phyloP scores from a whole-genome alignment of 2,888 invertebrate genomes.

The Bellardia bayeri region DNA sequence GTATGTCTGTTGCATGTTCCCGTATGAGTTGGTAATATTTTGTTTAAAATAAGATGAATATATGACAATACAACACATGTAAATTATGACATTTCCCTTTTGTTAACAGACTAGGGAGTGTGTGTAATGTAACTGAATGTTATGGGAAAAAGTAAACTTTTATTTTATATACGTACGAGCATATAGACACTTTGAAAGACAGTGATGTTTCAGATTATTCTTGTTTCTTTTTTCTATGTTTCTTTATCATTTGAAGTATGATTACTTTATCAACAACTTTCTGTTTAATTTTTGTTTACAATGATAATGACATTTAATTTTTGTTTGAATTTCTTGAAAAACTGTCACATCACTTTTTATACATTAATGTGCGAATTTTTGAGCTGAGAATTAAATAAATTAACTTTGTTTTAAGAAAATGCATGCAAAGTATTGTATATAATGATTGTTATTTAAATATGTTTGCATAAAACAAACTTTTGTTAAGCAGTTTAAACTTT shows the following conservation, averaged over 20 bases:
- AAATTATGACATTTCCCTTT: conserved; percentile 65
- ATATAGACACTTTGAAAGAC: background rate
- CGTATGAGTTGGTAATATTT: background rate
- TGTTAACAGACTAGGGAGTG: background rate
- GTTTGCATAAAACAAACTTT: too few species aligned
- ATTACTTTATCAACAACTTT: conserved; percentile 30
- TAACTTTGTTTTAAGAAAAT: background rate
- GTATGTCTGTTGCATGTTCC: background rate
- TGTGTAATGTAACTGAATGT: background rate
- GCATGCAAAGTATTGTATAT: background rate
- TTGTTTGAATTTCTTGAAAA: background rate
- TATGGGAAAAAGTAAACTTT: conserved; percentile 14
- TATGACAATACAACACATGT: conserved; percentile 61
- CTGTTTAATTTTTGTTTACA: background rate
- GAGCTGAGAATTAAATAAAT: background rate
- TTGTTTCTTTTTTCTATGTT: background rate
- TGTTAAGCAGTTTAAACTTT: too few species aligned
- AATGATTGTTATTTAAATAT: too few species aligned
- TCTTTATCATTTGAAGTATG: conserved; percentile 8
- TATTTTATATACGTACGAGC: background rate
- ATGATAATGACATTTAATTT: background rate
- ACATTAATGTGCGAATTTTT: background rate
- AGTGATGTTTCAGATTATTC: conserved; percentile 20
- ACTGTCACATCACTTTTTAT: conserved; percentile 1
- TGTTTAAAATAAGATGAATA: conserved; percentile 51